Evolutionary conservation across 2,113 vertebrate species (phyloP).

Genomic region (Sardina pilchardus): DNA sequence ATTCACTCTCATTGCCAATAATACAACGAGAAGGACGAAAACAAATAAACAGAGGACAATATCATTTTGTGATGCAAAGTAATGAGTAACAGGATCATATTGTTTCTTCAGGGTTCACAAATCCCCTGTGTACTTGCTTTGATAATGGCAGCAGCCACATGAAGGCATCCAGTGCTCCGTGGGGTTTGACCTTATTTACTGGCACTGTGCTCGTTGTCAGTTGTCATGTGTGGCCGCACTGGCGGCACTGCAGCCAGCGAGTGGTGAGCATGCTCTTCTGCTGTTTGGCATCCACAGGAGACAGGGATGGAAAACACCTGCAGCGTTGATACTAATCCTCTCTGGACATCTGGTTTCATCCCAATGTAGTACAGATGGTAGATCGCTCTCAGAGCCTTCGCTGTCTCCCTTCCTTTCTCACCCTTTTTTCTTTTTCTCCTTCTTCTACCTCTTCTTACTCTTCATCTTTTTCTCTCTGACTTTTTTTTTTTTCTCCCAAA

Average conservation of each 20-base stretch:
- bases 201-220: neutral
- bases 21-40: neutral
- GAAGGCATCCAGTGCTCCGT: neutral
- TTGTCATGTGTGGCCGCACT: neutral
- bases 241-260: neutral
- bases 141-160: neutral
- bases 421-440: neutral
- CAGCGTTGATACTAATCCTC: slow-evolving; percentile 32
- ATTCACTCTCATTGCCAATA: neutral
- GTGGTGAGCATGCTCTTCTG: neutral
- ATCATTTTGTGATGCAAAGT: neutral
- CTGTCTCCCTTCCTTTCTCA: slow-evolving; percentile 38
- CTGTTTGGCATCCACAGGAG: neutral
- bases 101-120: neutral
- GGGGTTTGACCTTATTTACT: neutral
- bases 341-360: slow-evolving; percentile 50
- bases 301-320: slow-evolving; percentile 51
- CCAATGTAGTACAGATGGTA: slow-evolving; percentile 37
- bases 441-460: slow-evolving; percentile 7
- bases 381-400: slow-evolving; percentile 36
- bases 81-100: neutral
- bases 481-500: slow-evolving; percentile 17
- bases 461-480: neutral
- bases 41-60: neutral
- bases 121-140: neutral